Percentiles rank a stretch among this genome's conserved stretches.
Evolutionary conservation across 2,113 vertebrate genomes (phyloP).

Genomic region (Acinonyx jubatus): DNA sequence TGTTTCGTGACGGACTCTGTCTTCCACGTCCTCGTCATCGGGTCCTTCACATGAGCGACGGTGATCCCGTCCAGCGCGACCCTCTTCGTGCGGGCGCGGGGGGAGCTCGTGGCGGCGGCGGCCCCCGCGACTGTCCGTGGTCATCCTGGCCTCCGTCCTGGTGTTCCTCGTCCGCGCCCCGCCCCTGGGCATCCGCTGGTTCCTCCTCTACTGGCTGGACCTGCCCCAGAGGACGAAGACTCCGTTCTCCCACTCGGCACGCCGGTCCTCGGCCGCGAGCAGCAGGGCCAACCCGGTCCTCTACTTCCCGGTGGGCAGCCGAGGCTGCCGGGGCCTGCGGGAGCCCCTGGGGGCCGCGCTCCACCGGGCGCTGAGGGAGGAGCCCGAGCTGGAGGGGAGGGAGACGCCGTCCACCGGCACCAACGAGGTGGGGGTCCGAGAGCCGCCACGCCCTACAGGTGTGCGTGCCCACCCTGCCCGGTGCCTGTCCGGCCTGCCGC

Average conservation of each 20-base stretch:
- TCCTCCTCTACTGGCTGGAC: background rate
- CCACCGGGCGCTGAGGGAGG: background rate
- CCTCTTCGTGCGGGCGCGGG: constrained; percentile 29
- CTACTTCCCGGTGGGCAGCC: constrained; percentile 48
- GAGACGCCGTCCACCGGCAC: background rate
- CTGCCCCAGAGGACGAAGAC: background rate
- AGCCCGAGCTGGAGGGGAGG: background rate
- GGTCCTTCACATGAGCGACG: background rate
- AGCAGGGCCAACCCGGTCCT: background rate
- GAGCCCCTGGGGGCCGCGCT: background rate
- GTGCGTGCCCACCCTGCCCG: background rate
- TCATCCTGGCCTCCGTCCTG: constrained; percentile 27
- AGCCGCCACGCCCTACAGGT: accelerated
- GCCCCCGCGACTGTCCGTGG: background rate
- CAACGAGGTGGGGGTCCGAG: background rate
- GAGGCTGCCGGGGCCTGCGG: no score
- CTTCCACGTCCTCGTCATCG: background rate
- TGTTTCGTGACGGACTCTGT: background rate
- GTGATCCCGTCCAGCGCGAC: constrained; percentile 50
- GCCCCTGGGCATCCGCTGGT: constrained; percentile 62
- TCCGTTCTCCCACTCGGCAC: accelerated
- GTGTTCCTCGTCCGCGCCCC: constrained; percentile 56
- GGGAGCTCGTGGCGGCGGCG: background rate
- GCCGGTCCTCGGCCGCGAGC: background rate
- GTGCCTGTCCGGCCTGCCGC: background rate